Evolutionary conservation across 2,113 vertebrate genomes (phyloP).

Genomic region (Podarcis cretensis): DNA sequence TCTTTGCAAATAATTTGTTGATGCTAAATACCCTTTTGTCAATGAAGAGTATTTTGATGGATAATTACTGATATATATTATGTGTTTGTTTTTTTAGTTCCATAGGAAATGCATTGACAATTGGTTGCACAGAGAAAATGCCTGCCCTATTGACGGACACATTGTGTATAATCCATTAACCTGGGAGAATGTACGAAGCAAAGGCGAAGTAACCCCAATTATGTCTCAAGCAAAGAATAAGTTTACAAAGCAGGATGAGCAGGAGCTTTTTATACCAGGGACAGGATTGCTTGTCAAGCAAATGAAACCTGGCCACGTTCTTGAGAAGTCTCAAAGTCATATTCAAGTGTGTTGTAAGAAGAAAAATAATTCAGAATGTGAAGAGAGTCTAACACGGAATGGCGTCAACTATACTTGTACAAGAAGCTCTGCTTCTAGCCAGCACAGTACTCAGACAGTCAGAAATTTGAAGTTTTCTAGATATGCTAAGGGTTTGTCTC

Average conservation of each 20-base stretch:
- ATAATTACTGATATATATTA: not conserved
- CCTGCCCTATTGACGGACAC: slow-evolving; percentile 77
- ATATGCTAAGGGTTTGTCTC: slow-evolving; percentile 40
- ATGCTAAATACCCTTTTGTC: not conserved
- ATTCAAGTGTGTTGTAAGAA: slow-evolving; percentile 19
- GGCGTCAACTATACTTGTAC: slow-evolving; percentile 34
- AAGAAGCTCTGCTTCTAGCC: slow-evolving; percentile 38
- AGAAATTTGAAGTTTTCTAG: slow-evolving; percentile 53
- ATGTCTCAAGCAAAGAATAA: slow-evolving; percentile 25
- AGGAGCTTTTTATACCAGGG: slow-evolving; percentile 73
- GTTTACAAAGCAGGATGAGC: slow-evolving; percentile 43
- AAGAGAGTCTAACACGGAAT: slow-evolving; percentile 38
- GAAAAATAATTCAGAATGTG: slow-evolving; percentile 11
- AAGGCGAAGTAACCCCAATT: slow-evolving; percentile 6
- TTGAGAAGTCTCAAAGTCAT: slow-evolving; percentile 12
- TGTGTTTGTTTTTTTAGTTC: slow-evolving; percentile 70
- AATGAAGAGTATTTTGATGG: not conserved
- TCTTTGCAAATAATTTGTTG: not conserved
- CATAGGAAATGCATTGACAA: slow-evolving; percentile 76
- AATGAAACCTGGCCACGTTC: slow-evolving; percentile 19
- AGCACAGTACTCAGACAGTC: slow-evolving; percentile 40
- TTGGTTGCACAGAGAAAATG: slow-evolving; percentile 70
- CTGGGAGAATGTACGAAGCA: slow-evolving; percentile 45
- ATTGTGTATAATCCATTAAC: slow-evolving; percentile 73
- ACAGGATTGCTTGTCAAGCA: slow-evolving; percentile 58